Evolutionary conservation across 2,888 invertebrate species (phyloP).

Genomic region (Polyploca ridens): DNA sequence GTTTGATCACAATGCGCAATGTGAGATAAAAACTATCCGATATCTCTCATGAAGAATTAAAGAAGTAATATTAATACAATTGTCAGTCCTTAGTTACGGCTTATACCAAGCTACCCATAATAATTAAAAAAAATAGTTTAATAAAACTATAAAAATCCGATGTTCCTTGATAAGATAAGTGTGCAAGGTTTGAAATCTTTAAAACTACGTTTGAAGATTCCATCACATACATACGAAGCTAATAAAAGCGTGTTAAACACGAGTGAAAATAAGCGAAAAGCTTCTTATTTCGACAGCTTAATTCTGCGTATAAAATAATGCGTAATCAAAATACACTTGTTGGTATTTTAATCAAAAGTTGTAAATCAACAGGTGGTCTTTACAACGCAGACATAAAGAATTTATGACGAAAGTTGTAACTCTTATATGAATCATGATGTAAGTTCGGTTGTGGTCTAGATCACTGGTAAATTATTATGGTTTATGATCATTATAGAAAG

Average conservation of each 20-base stretch:
- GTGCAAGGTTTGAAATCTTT: too few species aligned
- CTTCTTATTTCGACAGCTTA: not conserved
- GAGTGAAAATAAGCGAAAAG: too few species aligned
- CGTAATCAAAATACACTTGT: not conserved
- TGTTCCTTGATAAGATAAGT: too few species aligned
- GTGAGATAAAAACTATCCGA: not conserved
- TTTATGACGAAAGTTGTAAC: not conserved
- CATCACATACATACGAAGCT: too few species aligned
- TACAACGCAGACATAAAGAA: not conserved
- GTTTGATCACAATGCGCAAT: not conserved
- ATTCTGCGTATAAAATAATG: not conserved
- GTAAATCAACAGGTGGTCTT: not conserved
- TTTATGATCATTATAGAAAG: slow-evolving; percentile 2
- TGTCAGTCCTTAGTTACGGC: too few species aligned
- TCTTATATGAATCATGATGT: not conserved
- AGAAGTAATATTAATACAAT: not conserved
- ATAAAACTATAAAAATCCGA: too few species aligned
- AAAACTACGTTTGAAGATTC: too few species aligned
- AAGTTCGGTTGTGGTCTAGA: slow-evolving; percentile 4
- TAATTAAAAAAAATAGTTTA: too few species aligned
- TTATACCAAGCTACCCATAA: too few species aligned
- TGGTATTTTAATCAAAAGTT: not conserved
- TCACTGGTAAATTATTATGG: slow-evolving; percentile 5
- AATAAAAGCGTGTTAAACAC: too few species aligned
- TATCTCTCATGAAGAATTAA: not conserved